Conservation (phyloP, 1,140 invertebrate species). For the Lepidotrigona ventralis region DNA sequence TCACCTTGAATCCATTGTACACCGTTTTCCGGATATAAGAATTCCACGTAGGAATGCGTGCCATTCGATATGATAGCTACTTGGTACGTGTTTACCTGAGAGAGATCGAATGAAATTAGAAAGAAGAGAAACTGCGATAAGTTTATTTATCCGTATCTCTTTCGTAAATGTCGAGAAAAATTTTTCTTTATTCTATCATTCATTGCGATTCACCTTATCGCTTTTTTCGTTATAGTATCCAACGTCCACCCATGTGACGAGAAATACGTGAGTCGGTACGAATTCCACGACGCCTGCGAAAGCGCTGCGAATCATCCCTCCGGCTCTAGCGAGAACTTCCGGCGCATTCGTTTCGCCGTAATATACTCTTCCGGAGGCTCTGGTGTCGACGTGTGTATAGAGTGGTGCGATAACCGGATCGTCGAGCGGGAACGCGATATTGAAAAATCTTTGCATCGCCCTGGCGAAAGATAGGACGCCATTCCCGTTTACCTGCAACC, state of each 20-base stretch:
- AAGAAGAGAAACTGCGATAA: not conserved
- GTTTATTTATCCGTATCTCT: not conserved
- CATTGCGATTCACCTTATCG: constrained; percentile 79
- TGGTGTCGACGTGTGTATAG: constrained; percentile 94
- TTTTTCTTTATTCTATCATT: not conserved
- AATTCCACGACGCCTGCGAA: constrained; percentile 87
- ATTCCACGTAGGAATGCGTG: constrained; percentile 89
- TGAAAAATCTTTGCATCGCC: constrained; percentile 91
- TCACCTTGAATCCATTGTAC: constrained; percentile 94
- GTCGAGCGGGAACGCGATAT: constrained; percentile 93
- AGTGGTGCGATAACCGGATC: constrained; percentile 94
- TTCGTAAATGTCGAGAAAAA: not conserved
- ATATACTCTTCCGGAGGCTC: constrained; percentile 86
- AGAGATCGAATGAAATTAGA: not conserved
- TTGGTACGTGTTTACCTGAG: constrained; percentile 89
- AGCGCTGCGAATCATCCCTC: constrained; percentile 84
- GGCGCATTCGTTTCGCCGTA: constrained; percentile 88
- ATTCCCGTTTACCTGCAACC: constrained; percentile 92
- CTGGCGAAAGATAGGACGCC: constrained; percentile 94
- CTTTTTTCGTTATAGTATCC: constrained; percentile 83
- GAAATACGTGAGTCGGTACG: constrained; percentile 81
- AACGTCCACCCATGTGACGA: constrained; percentile 87
- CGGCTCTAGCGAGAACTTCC: constrained; percentile 84
- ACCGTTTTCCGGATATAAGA: constrained; percentile 92
- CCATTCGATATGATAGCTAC: constrained; percentile 91